phyloP scores from a whole-genome alignment of 2,113 vertebrate genomes.

The Macquaria australasica region DNA sequence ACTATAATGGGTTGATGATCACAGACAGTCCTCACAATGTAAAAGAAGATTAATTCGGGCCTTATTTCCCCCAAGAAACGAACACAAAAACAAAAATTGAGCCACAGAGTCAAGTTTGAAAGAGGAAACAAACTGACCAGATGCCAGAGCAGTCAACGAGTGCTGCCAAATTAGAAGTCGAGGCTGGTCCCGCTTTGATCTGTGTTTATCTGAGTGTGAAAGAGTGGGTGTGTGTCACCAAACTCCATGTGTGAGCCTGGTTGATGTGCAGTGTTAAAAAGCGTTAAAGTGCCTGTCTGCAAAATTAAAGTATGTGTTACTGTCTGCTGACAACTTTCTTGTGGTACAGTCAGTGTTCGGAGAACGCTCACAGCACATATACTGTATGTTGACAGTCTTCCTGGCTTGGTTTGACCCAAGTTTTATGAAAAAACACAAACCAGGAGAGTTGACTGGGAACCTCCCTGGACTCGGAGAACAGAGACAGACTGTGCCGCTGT shows the following conservation, averaged over 20 bases:
- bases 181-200: slow-evolving; percentile 52
- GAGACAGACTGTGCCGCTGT: slow-evolving; percentile 67
- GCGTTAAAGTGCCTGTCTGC: slow-evolving; percentile 14
- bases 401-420: slow-evolving; percentile 34
- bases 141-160: slow-evolving; percentile 9
- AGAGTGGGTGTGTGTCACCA: slow-evolving; percentile 50
- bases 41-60: not conserved
- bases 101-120: not conserved
- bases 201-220: slow-evolving; percentile 63
- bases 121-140: slow-evolving; percentile 1
- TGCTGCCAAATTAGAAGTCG: slow-evolving; percentile 52
- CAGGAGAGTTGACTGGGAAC: slow-evolving; percentile 43
- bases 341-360: slow-evolving; percentile 23
- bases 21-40: not conserved
- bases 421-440: slow-evolving; percentile 48
- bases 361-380: slow-evolving; percentile 19
- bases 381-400: slow-evolving; percentile 45
- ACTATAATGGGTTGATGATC: not conserved
- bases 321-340: slow-evolving; percentile 52
- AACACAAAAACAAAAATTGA: not conserved
- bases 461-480: slow-evolving; percentile 66
- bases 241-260: slow-evolving; percentile 36
- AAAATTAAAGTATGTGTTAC: slow-evolving; percentile 18
- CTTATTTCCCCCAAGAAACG: accelerated
- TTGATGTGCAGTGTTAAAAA: not conserved